Percentiles rank a stretch among this genome's conserved stretches.
Evolutionary conservation across 1,140 invertebrate species (phyloP).

Genomic region (Metaphire vulgaris): DNA sequence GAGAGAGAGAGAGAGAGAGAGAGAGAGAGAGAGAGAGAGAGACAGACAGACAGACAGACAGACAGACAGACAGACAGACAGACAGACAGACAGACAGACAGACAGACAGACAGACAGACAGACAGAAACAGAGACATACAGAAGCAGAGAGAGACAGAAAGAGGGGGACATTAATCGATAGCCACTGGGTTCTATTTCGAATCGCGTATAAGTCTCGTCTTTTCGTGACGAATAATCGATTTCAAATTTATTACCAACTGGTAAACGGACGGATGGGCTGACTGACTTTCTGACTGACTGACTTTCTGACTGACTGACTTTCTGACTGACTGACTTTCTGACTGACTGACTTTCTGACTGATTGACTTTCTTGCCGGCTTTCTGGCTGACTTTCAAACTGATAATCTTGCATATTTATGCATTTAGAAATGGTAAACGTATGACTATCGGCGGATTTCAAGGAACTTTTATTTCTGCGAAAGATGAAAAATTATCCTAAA

Average conservation of each 20-base stretch:
- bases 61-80: background rate
- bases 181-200: background rate
- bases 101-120: background rate
- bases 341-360: background rate
- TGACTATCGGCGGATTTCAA: no score
- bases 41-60: background rate
- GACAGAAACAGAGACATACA: background rate
- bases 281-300: background rate
- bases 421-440: no score
- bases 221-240: background rate
- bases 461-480: background rate
- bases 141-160: background rate
- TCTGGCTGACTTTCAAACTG: background rate
- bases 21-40: background rate
- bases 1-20: background rate
- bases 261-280: background rate
- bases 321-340: background rate
- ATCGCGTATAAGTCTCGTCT: background rate
- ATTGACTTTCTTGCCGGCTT: no score
- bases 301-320: background rate
- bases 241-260: background rate
- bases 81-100: background rate
- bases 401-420: background rate
- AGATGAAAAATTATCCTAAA: background rate
- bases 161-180: background rate